Evolutionary conservation across 1,140 invertebrate species (phyloP).

Genomic region (Sitobion miscanthi): DNA sequence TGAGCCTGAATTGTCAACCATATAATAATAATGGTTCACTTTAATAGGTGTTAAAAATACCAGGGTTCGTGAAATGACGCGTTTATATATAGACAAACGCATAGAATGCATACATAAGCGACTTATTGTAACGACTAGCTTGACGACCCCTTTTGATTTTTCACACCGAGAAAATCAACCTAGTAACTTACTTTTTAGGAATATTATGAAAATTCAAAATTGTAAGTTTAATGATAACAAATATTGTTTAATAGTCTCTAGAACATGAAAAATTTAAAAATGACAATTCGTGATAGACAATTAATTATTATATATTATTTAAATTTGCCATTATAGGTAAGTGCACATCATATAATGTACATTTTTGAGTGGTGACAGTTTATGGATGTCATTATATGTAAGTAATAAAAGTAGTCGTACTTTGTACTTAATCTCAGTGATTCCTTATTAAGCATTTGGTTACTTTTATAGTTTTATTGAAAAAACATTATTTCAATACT

Average conservation of each 20-base stretch:
- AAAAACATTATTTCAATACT: too few species aligned
- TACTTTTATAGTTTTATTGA: too few species aligned
- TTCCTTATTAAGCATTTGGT: neutral
- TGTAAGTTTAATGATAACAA: neutral
- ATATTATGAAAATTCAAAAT: neutral
- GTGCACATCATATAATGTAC: neutral
- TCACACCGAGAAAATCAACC: neutral
- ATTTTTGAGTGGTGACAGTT: neutral
- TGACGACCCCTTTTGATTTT: neutral
- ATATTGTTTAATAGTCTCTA: too few species aligned
- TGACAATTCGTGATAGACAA: neutral
- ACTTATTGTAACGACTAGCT: neutral
- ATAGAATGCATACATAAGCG: neutral
- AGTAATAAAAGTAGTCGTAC: neutral
- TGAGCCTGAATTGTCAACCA: neutral
- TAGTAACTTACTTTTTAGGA: neutral
- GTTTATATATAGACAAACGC: neutral
- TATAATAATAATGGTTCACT: constrained; percentile 16
- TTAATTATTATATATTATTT: neutral
- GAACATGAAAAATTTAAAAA: too few species aligned
- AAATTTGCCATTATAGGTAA: too few species aligned
- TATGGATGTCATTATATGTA: neutral
- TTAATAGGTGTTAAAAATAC: constrained; percentile 37
- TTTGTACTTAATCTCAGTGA: neutral
- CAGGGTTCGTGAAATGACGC: neutral